Base-by-base conservation (phyloP, 2,888 invertebrate genomes). In the Leptinotarsa haldemani region DNA sequence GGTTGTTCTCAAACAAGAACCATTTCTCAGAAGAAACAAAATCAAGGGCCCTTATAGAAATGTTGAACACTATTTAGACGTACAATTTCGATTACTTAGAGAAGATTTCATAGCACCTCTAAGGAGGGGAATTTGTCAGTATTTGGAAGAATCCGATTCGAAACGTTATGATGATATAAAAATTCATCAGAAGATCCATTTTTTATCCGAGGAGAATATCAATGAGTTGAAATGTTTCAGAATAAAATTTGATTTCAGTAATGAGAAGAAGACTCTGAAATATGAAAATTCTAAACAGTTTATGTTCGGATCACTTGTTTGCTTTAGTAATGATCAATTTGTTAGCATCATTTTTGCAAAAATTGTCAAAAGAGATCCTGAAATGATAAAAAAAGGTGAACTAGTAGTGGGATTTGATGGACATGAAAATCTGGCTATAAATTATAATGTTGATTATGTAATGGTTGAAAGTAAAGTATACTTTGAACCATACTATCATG, bases 61-160 rank as follows among this genome's bases (percentile, higher is more conserved):
- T 82, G 88, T 93, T 1, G 89, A 92, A 64, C 92, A 95, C 82
- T 97, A 97, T 84, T 87, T 97, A 25, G 93, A 94, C 80, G 88
- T 93, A n/a, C 95, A 95, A 80, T 95, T 94, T 83, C 90, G 93
- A 58, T 88, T 96, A 50, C 84, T 96, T 65, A 88, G 94, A 47
- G 95, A 96, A 88, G 96, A 97, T 86, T 95, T 94, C 83, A 89
- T 94, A 48, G 89, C 90, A 20, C 94, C 96, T 0, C 84, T 97
- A 25, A 87, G 94, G 48, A 90, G 92, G 82, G 94, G 93, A 74
- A 89, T 94, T 65, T 76, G 79, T 66, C 73, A 82, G 15, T 73
- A 61, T n/a, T n/a, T 66, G 16, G 30, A 66, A 0, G 30, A 66
- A 25, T 52, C 66, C 13, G 50, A 47, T n/a, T 16, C 3, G 7